Percentiles rank a stretch among this genome's conserved stretches.
These are phyloP conservation scores for Papilio polytes DNA, from an alignment of 1,140 invertebrate species.

Conservation along the genomic window DNA sequence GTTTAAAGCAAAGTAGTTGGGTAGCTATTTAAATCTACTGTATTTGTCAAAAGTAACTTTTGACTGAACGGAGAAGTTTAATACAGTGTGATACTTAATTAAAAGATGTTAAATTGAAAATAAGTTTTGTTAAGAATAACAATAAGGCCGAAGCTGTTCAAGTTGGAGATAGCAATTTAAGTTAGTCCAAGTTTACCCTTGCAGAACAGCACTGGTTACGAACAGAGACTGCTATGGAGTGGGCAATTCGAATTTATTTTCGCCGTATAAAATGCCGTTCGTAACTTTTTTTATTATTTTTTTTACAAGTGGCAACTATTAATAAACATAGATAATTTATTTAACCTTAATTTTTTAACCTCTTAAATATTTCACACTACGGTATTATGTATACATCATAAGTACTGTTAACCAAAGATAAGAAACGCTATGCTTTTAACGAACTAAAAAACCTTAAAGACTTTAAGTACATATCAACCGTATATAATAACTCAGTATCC, in stretches of 20 bases:
- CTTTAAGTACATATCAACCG: background rate
- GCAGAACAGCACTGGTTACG: background rate
- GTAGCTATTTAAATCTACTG: background rate
- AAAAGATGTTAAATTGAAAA: conserved; percentile 17
- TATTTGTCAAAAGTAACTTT: background rate
- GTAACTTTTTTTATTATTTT: too few relatives aligned
- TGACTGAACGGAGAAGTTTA: background rate
- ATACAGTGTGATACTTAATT: conserved; percentile 16
- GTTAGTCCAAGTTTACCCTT: conserved; percentile 25
- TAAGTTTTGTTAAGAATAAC: conserved; percentile 30
- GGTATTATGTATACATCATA: background rate
- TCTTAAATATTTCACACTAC: too few relatives aligned
- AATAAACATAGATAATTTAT: too few relatives aligned
- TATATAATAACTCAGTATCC: background rate
- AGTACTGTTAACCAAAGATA: background rate
- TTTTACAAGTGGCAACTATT: too few relatives aligned
- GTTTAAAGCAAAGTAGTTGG: too few relatives aligned
- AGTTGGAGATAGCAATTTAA: conserved; percentile 28
- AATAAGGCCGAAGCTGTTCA: conserved; percentile 8
- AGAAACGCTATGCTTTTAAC: background rate
- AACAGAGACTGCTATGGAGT: background rate
- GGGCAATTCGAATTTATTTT: background rate
- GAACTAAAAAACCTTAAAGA: background rate
- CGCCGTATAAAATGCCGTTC: background rate
- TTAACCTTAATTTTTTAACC: too few relatives aligned